phyloP scores from a whole-genome alignment of 2,113 vertebrate genomes.

The Leptosomus discolor region DNA sequence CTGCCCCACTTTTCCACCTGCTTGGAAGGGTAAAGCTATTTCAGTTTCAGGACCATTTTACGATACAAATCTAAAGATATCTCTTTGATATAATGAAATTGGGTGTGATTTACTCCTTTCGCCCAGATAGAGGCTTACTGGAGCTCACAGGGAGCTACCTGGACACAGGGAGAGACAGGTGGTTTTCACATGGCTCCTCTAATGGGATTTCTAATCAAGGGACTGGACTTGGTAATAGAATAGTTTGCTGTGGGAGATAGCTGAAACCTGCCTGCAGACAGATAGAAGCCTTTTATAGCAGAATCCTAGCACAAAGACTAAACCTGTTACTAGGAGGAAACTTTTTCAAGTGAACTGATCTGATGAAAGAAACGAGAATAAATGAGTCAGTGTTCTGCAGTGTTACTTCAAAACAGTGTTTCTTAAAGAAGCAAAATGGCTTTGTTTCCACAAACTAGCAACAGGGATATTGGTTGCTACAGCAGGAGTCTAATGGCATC shows the following conservation, averaged over 20 bases:
- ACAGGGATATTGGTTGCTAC: background rate
- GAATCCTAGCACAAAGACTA: background rate
- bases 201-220: background rate
- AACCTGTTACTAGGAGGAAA: background rate
- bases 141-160: background rate
- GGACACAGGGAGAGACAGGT: background rate
- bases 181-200: background rate
- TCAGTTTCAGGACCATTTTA: background rate
- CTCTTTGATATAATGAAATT: background rate
- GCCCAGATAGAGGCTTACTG: background rate
- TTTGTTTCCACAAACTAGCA: background rate
- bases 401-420: background rate
- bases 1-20: background rate
- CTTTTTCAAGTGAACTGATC: background rate
- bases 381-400: too few species aligned
- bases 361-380: background rate
- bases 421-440: background rate
- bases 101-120: background rate
- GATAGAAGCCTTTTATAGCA: background rate
- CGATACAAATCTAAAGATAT: background rate
- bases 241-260: background rate
- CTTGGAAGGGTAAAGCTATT: background rate
- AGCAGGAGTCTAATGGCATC: background rate
- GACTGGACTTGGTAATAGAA: background rate
- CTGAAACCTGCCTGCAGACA: background rate